Base-by-base conservation (phyloP, 2,888 invertebrate genomes). In the Drosophila paranaensis region DNA sequence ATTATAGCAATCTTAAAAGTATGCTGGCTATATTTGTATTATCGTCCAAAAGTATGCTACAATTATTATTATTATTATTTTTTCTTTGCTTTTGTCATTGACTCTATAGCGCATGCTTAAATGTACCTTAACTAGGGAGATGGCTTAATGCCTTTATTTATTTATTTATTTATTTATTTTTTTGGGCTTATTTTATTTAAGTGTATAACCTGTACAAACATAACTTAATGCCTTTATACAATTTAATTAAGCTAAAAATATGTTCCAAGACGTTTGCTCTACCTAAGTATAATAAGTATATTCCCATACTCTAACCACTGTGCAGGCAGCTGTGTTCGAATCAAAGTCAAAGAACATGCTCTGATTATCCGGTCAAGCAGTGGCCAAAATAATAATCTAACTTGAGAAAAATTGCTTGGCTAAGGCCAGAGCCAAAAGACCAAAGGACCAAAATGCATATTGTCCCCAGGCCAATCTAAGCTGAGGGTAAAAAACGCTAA, bases 301-400 rank as follows among this genome's bases (percentile, higher is more conserved):
- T 20, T 20, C 20, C 20, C 20, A 20, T 20, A 27, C 27, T 27
- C 20, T 9, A 16, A 55, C 67, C 77, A 76, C 79, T 73, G 79
- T 76, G 53, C 42, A 27, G 13, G 25, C 56, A 10, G 46, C 20
- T 35, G 3, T 25, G 48, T 11, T 16, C n/a, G 50, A 60, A 51
- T 45, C 54, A 39, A 68, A 72, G 75, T 66, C 79, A 73, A 51
- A 66, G 56, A 65, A 65, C 60, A 65, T 63, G 57, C 54, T 62
- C 81, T 91, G 86, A 90, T 91, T 91, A 90, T 90, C 88, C 90
- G 90, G 90, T 85, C 90, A 91, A 79, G 73, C 77, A 71, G 66
- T 74, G 72, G 57, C 37, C 55, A 55, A 73, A 58, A 73, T 60
- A 58, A 71, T 64, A 51, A 77, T 64, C 35, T 45, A 63, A 58